These are phyloP conservation scores for Notolepis coatsorum DNA, from an alignment of 2,797 vertebrate genomes.

Conservation along the genomic window DNA sequence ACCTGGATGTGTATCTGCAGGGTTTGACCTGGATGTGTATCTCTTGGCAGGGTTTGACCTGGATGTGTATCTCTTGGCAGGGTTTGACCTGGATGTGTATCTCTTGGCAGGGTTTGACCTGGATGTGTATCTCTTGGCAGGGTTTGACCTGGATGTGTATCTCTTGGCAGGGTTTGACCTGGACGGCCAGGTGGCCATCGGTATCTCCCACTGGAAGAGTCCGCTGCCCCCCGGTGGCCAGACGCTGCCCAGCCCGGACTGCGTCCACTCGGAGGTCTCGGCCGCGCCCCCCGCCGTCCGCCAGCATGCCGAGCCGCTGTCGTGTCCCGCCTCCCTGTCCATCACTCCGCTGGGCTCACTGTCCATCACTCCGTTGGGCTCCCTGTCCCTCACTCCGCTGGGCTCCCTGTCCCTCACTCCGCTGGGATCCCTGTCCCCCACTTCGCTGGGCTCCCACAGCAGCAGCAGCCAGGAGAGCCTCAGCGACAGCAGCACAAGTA, in stretches of 20 bases:
- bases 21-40: no score
- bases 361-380: constrained; percentile 89
- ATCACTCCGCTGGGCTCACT: constrained; percentile 88
- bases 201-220: constrained; percentile 88
- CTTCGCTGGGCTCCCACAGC: constrained; percentile 83
- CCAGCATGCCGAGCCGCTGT: constrained; percentile 83
- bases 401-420: no score
- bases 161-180: constrained; percentile 80
- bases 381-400: constrained; percentile 89
- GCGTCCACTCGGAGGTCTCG: constrained; percentile 70
- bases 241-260: constrained; percentile 77
- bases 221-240: constrained; percentile 63
- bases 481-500: constrained; percentile 87
- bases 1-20: no score
- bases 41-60: no score
- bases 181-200: constrained; percentile 83
- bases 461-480: constrained; percentile 89
- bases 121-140: no score
- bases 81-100: no score
- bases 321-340: constrained; percentile 90
- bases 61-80: no score
- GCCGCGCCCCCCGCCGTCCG: constrained; percentile 67
- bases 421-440: constrained; percentile 90
- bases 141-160: no score
- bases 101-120: no score